Conservation (phyloP, 2,797 vertebrate genomes). For the Poecilia wingei region DNA sequence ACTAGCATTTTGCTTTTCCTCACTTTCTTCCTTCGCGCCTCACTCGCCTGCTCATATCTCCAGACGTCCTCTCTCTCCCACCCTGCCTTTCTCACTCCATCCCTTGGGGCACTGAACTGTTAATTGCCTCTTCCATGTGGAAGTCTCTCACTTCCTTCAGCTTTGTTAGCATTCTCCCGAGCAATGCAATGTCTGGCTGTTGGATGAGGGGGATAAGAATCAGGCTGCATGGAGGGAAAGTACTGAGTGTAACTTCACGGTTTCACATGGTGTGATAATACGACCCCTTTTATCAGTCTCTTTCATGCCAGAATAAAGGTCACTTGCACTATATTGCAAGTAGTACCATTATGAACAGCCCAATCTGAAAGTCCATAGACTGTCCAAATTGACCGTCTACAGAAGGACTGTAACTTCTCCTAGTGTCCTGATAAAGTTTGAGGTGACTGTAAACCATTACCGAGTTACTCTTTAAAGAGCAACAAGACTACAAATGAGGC, state of each 20-base stretch:
- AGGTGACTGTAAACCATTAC: constrained; percentile 20
- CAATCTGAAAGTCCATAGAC: constrained; percentile 33
- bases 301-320: constrained; percentile 57
- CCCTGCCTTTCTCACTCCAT: constrained; percentile 39
- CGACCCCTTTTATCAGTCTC: constrained; percentile 54
- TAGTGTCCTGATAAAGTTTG: constrained; percentile 33
- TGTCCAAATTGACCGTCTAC: constrained; percentile 41
- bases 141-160: constrained; percentile 70
- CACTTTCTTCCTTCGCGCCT: constrained; percentile 20
- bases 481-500: not conserved
- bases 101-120: constrained; percentile 68
- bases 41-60: constrained; percentile 45
- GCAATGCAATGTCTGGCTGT: constrained; percentile 46
- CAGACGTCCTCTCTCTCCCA: constrained; percentile 37
- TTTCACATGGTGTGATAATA: constrained; percentile 44
- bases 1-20: constrained; percentile 21
- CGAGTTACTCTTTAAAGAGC: not conserved
- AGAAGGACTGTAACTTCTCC: constrained; percentile 26
- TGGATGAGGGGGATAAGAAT: constrained; percentile 62
- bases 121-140: constrained; percentile 80
- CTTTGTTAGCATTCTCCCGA: constrained; percentile 67
- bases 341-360: constrained; percentile 36
- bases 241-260: constrained; percentile 36
- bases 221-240: constrained; percentile 33
- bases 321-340: constrained; percentile 42